Evolutionary conservation across 2,888 invertebrate genomes (phyloP), one percentile per base, ranked within the genome.

Genomic region (Clunio marinus): DNA sequence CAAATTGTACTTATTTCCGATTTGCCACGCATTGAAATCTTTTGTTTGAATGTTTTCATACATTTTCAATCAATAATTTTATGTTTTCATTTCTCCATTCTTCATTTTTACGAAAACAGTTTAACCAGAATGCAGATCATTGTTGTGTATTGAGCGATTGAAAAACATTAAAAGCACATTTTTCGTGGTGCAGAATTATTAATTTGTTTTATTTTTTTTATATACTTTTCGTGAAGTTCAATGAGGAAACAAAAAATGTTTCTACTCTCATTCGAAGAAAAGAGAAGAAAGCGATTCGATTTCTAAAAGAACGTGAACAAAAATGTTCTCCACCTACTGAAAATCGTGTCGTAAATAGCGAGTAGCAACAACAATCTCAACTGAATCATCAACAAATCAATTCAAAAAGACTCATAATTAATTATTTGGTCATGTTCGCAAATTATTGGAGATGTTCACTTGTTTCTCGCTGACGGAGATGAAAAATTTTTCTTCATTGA

Each of bases 21-120:
- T 51, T 51, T 22, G 4, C 15, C 22, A 51, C 51, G 51, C 51
- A 51, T 51, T 51, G 22, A 51, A 51, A 17, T 51, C 20, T 51
- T 51, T 51, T 51, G 7, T 51, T 20, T 7, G 10, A 32, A 7
- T 32, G 4, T 32, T 32, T 32, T 32, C 10, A 7, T 32, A 7
- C 32, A 7, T 8, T 10, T 45, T 22, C 17, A 17, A 51, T 51
- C 51, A 51, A 51, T 51, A 41, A 41, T 41, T 41, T 15, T 15
- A 41, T 2, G 41, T 5, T 41, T 41, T 41, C 10, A 10, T 32
- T 10, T 5, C 10, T 41, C 15, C 41, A 15, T 41, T 15, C n/a
- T 3, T 41, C 41, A n/a, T 10, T 15, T 5, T 8, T 32, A 10
- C 10, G 41, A 41, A n/a, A n/a, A 41, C 41, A 15, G 15, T 41